Evolutionary conservation across 2,888 invertebrate species (phyloP).

Genomic region (Rotaria socialis): DNA sequence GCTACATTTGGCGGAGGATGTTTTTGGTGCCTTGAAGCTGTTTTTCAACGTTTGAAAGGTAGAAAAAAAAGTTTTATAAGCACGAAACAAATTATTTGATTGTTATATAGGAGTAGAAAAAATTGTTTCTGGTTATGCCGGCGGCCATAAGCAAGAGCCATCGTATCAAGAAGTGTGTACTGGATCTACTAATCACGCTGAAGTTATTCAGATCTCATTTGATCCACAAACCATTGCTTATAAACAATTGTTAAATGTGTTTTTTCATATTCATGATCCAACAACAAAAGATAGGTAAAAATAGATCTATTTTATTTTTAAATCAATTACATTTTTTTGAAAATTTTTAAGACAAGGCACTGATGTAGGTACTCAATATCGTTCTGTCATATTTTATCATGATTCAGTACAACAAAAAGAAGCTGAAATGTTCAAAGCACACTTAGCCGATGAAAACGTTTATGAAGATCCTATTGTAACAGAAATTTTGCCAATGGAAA

Average conservation of each 20-base stretch:
- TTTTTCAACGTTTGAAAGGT: conserved; percentile 42
- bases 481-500: conserved; percentile 41
- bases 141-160: conserved; percentile 38
- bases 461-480: conserved; percentile 39
- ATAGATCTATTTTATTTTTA: neutral
- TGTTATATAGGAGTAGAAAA: conserved; percentile 35
- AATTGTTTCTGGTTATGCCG: conserved; percentile 44
- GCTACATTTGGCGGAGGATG: conserved; percentile 47
- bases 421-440: conserved; percentile 67
- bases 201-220: conserved; percentile 83
- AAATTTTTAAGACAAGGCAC: conserved; percentile 38
- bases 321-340: neutral
- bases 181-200: conserved; percentile 68
- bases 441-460: conserved; percentile 38
- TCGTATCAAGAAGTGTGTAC: conserved; percentile 41
- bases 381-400: conserved; percentile 77
- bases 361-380: conserved; percentile 51
- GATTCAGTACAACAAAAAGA: conserved; percentile 74
- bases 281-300: conserved; percentile 58
- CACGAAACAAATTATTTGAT: neutral
- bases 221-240: conserved; percentile 75
- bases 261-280: conserved; percentile 90
- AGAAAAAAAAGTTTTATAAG: neutral
- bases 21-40: conserved; percentile 46
- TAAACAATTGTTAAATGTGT: conserved; percentile 72